Evolutionary conservation across 1,140 invertebrate genomes (phyloP).

Genomic region (Psilanteris sp.): DNA sequence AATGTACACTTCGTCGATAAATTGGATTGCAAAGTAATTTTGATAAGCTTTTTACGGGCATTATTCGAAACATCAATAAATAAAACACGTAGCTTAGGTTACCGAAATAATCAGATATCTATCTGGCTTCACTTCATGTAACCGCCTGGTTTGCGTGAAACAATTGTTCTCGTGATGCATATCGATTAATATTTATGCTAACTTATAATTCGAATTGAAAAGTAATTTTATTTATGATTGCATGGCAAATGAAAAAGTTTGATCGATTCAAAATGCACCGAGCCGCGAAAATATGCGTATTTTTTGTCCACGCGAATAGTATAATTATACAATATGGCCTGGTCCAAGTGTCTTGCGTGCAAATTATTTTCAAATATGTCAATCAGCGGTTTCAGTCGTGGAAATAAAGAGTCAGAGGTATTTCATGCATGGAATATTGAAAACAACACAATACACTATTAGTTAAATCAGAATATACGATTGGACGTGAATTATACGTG

Average conservation of each 20-base stretch:
- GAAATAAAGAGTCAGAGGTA: too few relatives aligned
- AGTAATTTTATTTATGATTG: conserved; percentile 19
- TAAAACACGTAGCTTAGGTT: too few relatives aligned
- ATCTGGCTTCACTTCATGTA: conserved; percentile 9
- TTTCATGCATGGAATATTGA: too few relatives aligned
- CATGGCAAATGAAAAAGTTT: conserved; percentile 1
- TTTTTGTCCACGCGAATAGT: background rate
- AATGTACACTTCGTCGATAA: too few relatives aligned
- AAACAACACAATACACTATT: too few relatives aligned
- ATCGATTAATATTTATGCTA: conserved; percentile 19
- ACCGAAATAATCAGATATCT: too few relatives aligned
- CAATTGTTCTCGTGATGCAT: conserved; percentile 1
- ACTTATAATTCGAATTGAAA: conserved; percentile 25
- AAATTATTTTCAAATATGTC: conserved; percentile 6
- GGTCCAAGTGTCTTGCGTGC: too few relatives aligned
- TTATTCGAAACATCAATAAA: too few relatives aligned
- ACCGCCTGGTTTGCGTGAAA: conserved; percentile 25
- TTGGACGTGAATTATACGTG: too few relatives aligned
- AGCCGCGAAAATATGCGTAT: conserved; percentile 1
- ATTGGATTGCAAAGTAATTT: too few relatives aligned
- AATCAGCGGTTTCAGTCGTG: conserved; percentile 4
- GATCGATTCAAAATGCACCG: conserved; percentile 7
- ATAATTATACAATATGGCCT: conserved; percentile 8
- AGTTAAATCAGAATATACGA: too few relatives aligned
- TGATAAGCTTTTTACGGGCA: too few relatives aligned